A percentile compares a stretch with the other conserved stretches of the same genome.
Conservation (phyloP, 1,140 invertebrate genomes). For the Yoshiicerus persimilis region DNA sequence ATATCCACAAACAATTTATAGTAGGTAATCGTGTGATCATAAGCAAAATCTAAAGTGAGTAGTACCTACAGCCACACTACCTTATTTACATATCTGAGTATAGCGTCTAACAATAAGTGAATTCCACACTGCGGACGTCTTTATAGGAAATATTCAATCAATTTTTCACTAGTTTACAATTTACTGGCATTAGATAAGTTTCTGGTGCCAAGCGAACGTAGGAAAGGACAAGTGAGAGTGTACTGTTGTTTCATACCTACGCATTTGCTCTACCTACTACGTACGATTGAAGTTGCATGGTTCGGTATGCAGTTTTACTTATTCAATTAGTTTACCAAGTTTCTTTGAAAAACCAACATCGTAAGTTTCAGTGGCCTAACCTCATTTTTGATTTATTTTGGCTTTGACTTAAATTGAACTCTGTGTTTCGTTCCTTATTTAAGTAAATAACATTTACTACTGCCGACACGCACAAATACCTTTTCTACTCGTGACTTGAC, state of each 20-base stretch:
- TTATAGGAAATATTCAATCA: neutral
- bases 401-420: neutral
- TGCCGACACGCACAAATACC: neutral
- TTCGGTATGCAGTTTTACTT: neutral
- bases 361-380: neutral
- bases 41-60: neutral
- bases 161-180: neutral
- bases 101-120: too few species aligned
- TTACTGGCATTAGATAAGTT: neutral
- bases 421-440: neutral
- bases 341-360: neutral
- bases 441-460: neutral
- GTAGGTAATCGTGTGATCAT: neutral
- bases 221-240: neutral
- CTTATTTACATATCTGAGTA: too few species aligned
- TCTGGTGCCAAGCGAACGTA: neutral
- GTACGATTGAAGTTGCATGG: too few species aligned
- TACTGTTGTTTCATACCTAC: neutral
- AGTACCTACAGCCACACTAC: neutral
- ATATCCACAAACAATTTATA: neutral
- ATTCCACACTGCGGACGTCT: neutral
- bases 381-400: neutral
- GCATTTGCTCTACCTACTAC: neutral
- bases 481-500: neutral
- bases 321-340: neutral